A percentile compares a stretch with the other conserved stretches of the same genome.
phyloP scores from a whole-genome alignment of 2,113 vertebrate species.

The Argyrosomus japonicus region DNA sequence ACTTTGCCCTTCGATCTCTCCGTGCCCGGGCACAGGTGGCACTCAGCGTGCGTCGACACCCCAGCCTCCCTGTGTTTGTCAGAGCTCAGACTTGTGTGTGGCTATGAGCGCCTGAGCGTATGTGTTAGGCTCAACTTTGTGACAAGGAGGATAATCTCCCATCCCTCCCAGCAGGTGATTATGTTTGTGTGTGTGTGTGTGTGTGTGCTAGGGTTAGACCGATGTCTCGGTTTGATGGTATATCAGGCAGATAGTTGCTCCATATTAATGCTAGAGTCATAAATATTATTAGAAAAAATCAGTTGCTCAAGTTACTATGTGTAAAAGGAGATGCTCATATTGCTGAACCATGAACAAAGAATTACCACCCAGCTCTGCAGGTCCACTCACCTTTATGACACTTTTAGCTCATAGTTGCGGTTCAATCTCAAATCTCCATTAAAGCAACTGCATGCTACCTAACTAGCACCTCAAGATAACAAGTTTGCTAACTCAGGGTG shows the following conservation, averaged over 20 bases:
- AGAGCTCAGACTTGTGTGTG: constrained; percentile 57
- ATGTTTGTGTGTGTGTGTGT: constrained; percentile 21
- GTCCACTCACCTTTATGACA: background rate
- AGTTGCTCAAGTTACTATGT: background rate
- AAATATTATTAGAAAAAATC: background rate
- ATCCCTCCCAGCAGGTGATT: constrained; percentile 19
- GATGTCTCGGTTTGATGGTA: background rate
- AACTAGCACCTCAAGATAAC: background rate
- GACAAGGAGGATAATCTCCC: constrained; percentile 58
- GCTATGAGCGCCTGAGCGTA: constrained; percentile 38
- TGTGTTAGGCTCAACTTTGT: constrained; percentile 62
- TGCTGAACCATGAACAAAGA: background rate
- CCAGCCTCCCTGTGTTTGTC: constrained; percentile 59
- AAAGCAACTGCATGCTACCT: background rate
- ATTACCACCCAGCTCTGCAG: background rate
- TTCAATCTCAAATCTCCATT: background rate
- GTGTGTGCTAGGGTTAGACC: constrained; percentile 7
- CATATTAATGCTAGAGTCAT: background rate
- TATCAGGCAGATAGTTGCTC: constrained; percentile 1
- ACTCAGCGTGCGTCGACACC: constrained; percentile 64
- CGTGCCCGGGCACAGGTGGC: constrained; percentile 72
- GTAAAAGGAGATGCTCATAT: background rate
- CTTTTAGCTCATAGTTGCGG: background rate
- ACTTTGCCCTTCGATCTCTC: constrained; percentile 64
- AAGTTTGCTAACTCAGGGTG: background rate